A percentile compares a stretch with the other conserved stretches of the same genome.
These are phyloP conservation scores for Graphium colonna DNA, from an alignment of 2,888 invertebrate genomes.

Conservation along the genomic window DNA sequence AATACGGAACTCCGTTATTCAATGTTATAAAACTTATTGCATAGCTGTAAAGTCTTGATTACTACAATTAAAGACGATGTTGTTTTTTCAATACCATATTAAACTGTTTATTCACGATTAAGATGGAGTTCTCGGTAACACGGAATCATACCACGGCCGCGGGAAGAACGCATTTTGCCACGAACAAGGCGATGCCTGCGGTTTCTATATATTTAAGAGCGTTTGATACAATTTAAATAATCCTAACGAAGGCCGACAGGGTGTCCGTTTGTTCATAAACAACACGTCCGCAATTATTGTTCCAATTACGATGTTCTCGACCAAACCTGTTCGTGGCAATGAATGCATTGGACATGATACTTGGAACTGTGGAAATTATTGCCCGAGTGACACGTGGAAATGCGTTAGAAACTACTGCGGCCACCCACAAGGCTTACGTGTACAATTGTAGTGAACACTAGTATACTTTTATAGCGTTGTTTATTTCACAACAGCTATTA, in stretches of 20 bases:
- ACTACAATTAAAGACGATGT: too few species aligned
- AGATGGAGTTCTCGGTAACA: background rate
- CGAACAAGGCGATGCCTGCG: conserved; percentile 6
- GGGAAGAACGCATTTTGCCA: background rate
- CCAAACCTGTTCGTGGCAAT: conserved; percentile 25
- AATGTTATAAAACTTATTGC: too few species aligned
- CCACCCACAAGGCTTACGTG: conserved; percentile 65
- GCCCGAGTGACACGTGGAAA: too few species aligned
- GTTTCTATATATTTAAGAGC: background rate
- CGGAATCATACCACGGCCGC: background rate
- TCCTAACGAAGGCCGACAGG: conserved; percentile 24
- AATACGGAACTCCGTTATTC: too few species aligned
- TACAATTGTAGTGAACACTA: conserved; percentile 22
- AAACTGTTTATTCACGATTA: background rate
- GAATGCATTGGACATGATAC: background rate
- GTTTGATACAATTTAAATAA: conserved; percentile 25
- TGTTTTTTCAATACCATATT: background rate
- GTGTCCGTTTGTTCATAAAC: background rate
- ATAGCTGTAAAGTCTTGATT: too few species aligned
- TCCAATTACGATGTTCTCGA: conserved; percentile 41
- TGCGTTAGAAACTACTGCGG: conserved; percentile 32
- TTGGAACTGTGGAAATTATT: too few species aligned
- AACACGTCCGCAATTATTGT: conserved; percentile 33
- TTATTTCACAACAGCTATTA: conserved; percentile 21
- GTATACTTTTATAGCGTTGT: background rate